phyloP scores from a whole-genome alignment of 30 jellyfish, hydroid and myxozoan species.

The Nemopilema nomurai region DNA sequence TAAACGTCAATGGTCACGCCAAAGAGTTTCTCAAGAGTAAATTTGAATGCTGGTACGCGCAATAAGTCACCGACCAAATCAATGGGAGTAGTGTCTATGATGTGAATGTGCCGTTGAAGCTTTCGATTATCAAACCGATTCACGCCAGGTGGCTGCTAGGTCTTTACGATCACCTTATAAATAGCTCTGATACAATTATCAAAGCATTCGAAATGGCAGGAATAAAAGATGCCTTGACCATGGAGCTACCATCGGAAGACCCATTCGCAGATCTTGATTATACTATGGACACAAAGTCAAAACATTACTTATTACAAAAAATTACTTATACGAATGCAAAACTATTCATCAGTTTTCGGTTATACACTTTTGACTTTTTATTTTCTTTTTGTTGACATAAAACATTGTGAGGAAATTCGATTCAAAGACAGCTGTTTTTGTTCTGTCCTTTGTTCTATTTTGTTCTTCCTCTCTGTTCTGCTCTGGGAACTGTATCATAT shows the following conservation, averaged over 20 bases:
- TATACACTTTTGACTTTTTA: too few relatives aligned
- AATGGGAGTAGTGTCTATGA: neutral
- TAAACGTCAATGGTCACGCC: constrained; percentile 50
- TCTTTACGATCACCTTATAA: neutral
- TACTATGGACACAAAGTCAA: neutral
- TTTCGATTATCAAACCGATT: neutral
- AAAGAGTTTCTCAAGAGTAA: constrained; percentile 40
- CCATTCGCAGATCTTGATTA: constrained; percentile 45
- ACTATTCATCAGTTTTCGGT: neutral
- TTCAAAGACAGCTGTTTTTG: too few relatives aligned
- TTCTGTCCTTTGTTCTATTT: too few relatives aligned
- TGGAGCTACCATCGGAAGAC: constrained; percentile 36
- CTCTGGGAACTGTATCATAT: neutral
- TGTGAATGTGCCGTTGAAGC: neutral
- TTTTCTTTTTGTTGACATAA: too few relatives aligned
- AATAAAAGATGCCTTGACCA: constrained; percentile 26
- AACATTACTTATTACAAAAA: too few relatives aligned
- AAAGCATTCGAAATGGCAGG: constrained; percentile 50
- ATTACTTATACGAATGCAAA: neutral
- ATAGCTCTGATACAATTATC: neutral
- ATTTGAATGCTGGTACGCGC: constrained; percentile 34
- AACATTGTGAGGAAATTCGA: too few relatives aligned
- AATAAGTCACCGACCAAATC: constrained; percentile 30
- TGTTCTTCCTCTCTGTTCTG: too few relatives aligned
- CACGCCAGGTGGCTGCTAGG: neutral